Evolutionary conservation across 2,888 invertebrate species (phyloP).

Genomic region (Hirtodrosophila trivittata): DNA sequence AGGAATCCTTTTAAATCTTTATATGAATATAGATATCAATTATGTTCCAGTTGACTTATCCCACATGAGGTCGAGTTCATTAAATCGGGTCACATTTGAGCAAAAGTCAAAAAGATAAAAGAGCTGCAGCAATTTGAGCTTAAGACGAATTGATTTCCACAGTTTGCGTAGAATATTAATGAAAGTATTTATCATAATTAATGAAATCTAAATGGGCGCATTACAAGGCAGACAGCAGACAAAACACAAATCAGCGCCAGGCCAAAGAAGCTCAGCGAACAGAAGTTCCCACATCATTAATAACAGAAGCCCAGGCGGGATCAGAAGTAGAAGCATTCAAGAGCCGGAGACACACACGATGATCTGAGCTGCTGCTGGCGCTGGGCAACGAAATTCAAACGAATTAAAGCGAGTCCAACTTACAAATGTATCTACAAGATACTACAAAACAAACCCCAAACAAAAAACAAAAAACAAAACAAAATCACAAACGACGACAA

Average conservation of each 20-base stretch:
- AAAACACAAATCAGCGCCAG: conserved; percentile 38
- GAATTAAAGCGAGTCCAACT: conserved; percentile 63
- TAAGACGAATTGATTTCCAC: conserved; percentile 26
- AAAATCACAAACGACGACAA: conserved; percentile 64
- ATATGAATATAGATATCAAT: too few species aligned
- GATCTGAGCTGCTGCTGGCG: conserved; percentile 48
- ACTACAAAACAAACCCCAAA: conserved; percentile 45
- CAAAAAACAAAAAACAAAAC: conserved; percentile 19
- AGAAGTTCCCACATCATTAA: conserved; percentile 80
- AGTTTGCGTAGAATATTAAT: conserved; percentile 61
- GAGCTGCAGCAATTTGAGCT: conserved; percentile 3
- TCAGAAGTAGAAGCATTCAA: conserved; percentile 22
- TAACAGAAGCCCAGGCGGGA: conserved; percentile 39
- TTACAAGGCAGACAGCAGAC: conserved; percentile 45
- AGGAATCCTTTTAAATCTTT: too few species aligned
- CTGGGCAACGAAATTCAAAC: conserved; percentile 66
- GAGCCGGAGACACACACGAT: conserved; percentile 65
- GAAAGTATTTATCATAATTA: conserved; percentile 70
- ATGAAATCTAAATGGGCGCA: conserved; percentile 67
- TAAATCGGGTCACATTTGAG: conserved; percentile 43
- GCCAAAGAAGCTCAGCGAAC: conserved; percentile 45
- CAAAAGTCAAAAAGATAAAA: conserved; percentile 26
- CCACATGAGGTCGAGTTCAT: conserved; percentile 27
- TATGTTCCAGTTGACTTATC: conserved; percentile 6
- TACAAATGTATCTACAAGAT: conserved; percentile 78